phyloP scores from a whole-genome alignment of 2,113 vertebrate species.

The Microtus montanus region DNA sequence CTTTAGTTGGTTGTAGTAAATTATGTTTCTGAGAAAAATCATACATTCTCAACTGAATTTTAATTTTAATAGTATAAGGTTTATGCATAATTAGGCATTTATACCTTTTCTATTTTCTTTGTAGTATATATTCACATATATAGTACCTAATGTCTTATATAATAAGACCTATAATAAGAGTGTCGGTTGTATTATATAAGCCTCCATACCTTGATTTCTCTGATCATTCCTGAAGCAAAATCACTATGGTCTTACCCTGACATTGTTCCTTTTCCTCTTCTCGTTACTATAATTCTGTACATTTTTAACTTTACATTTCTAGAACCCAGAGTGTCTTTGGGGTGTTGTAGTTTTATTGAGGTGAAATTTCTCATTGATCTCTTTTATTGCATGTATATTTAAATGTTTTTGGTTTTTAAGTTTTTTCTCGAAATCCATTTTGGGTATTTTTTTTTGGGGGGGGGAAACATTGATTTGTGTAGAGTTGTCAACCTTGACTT shows the following conservation, averaged over 20 bases:
- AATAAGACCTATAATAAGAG: not conserved
- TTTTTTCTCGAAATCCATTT: not conserved
- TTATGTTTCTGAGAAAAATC: not conserved
- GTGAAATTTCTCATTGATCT: not conserved
- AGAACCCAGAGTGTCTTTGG: not conserved
- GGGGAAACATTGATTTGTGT: not conserved
- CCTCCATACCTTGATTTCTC: not conserved
- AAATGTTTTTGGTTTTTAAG: not conserved
- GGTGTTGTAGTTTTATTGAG: constrained; percentile 1
- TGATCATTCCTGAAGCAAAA: not conserved
- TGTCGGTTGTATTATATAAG: not conserved
- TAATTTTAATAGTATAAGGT: not conserved
- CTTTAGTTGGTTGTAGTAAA: not conserved
- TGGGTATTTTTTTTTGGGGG: not conserved
- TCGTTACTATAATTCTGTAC: not conserved
- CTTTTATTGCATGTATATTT: constrained; percentile 5
- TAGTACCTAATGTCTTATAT: not conserved
- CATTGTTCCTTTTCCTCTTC: not conserved
- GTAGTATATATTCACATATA: not conserved
- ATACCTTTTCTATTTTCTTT: not conserved
- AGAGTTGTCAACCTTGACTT: constrained; percentile 13
- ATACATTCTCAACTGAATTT: not conserved
- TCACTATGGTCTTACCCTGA: not conserved
- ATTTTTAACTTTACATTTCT: constrained; percentile 9
- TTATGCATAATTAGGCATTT: not conserved